Conservation (phyloP, 1,140 invertebrate species). For the Drosophila sproati region DNA sequence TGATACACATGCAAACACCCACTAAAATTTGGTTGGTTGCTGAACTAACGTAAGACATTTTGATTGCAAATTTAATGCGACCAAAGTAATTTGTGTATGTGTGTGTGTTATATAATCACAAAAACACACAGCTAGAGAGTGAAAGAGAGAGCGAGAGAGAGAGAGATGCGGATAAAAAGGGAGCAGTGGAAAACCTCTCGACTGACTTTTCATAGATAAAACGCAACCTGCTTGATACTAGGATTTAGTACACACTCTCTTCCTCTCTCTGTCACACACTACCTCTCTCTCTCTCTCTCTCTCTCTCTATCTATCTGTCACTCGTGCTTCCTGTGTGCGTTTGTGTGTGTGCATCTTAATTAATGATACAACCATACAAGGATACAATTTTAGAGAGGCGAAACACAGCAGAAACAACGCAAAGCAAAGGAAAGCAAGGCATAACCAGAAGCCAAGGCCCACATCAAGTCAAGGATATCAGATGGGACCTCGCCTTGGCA, state of each 20-base stretch:
- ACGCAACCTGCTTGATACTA: slow-evolving; percentile 35
- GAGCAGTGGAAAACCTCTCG: background rate
- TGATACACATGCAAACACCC: background rate
- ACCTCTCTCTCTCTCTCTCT: too few species aligned
- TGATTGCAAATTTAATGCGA: slow-evolving; percentile 43
- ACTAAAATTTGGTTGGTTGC: background rate
- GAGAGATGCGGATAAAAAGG: too few species aligned
- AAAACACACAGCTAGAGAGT: background rate
- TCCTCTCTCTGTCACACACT: background rate
- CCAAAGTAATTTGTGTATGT: slow-evolving; percentile 25
- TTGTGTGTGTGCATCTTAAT: slow-evolving; percentile 47
- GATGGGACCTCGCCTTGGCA: slow-evolving; percentile 22
- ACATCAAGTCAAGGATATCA: slow-evolving; percentile 35
- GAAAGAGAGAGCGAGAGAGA: background rate
- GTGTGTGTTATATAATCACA: slow-evolving; percentile 19
- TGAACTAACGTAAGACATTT: slow-evolving; percentile 18
- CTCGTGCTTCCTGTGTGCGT: background rate
- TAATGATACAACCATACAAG: slow-evolving; percentile 56
- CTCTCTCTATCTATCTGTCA: background rate
- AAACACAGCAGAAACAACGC: slow-evolving; percentile 4
- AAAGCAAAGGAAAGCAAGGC: background rate
- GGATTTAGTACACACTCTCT: background rate
- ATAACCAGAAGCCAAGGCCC: slow-evolving; percentile 5
- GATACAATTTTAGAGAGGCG: slow-evolving; percentile 34
- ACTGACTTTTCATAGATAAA: slow-evolving; percentile 42